A percentile compares a stretch with the other conserved stretches of the same genome.
phyloP scores from a whole-genome alignment of 2,113 vertebrate species.

The Eubucco bourcierii region DNA sequence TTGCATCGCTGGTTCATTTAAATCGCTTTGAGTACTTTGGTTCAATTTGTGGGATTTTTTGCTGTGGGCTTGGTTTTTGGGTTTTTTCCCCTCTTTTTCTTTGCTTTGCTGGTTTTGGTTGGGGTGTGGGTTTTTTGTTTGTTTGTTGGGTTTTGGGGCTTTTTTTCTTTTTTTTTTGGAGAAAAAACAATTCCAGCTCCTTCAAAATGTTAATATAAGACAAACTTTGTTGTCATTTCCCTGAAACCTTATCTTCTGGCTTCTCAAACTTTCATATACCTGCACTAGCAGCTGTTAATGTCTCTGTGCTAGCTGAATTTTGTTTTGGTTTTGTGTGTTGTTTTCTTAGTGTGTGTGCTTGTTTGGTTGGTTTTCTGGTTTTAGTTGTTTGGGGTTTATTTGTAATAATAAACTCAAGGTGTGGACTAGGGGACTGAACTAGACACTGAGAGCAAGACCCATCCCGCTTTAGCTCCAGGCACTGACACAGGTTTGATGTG shows the following conservation, averaged over 20 bases:
- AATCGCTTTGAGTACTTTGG: neutral
- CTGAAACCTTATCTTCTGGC: neutral
- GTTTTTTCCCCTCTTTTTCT: too few relatives aligned
- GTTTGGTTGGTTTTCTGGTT: too few relatives aligned
- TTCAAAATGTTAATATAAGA: neutral
- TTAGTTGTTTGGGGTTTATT: neutral
- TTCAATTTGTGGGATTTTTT: neutral
- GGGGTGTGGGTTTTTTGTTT: neutral
- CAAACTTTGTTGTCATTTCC: neutral
- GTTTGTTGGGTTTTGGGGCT: neutral
- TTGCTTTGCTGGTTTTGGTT: too few relatives aligned
- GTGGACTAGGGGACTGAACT: neutral
- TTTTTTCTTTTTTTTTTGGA: too few relatives aligned
- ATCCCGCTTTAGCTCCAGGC: neutral
- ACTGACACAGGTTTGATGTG: neutral
- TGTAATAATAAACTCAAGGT: neutral
- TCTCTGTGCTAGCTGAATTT: neutral
- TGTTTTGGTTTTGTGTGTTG: neutral
- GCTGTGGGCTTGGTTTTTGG: neutral
- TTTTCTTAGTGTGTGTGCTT: too few relatives aligned
- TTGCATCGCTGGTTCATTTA: neutral
- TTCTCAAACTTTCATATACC: neutral
- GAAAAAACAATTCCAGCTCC: neutral
- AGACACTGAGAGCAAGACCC: neutral
- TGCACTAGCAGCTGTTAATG: neutral